These are phyloP conservation scores for Dermatemys mawii DNA, from an alignment of 2,113 vertebrate species.

Conservation along the genomic window DNA sequence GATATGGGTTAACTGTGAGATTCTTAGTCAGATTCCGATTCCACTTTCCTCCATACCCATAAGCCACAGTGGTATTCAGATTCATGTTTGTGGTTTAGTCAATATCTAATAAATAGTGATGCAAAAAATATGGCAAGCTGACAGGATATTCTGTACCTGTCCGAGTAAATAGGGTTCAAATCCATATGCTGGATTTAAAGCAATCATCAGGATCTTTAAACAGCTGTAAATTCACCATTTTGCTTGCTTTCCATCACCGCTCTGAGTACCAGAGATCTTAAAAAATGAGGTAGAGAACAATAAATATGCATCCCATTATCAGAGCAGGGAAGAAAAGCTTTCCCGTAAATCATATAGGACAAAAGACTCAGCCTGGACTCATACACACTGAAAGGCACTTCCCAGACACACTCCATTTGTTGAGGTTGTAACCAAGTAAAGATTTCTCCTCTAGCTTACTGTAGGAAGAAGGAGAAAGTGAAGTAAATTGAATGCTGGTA, in stretches of 20 bases:
- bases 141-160: background rate
- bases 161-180: background rate
- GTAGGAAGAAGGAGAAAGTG: background rate
- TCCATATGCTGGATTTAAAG: background rate
- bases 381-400: background rate
- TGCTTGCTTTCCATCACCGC: background rate
- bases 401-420: background rate
- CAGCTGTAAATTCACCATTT: background rate
- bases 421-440: background rate
- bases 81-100: background rate
- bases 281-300: background rate
- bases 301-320: background rate
- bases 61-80: background rate
- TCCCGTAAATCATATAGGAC: background rate
- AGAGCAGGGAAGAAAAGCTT: background rate
- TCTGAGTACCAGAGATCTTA: background rate
- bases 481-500: background rate
- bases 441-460: rapidly evolving
- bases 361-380: background rate
- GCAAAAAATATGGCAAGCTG: background rate
- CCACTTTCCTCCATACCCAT: background rate
- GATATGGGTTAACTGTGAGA: background rate
- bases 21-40: background rate
- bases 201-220: background rate
- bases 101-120: background rate